Base-by-base conservation (phyloP, 2,888 invertebrate genomes). In the Dilophus febrilis region DNA sequence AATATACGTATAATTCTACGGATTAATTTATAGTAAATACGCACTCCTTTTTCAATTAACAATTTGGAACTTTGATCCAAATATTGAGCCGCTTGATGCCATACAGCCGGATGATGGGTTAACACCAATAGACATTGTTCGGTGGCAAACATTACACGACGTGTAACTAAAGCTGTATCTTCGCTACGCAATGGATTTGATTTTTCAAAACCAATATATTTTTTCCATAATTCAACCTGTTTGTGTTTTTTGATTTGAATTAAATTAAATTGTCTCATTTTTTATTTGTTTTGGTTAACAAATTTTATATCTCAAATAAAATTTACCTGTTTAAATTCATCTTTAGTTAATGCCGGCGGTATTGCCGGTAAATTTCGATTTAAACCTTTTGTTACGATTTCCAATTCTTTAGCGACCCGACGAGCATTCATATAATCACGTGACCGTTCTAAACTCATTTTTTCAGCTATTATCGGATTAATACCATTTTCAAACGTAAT, bases 51-150 rank as follows among this genome's bases (percentile, higher is more conserved):
- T 60, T 97, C 97, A 37, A 84, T 81, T 42, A 98, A 69, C 49
- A 88, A 74, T 59, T 90, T 90, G 28, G 92, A 86, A 46, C 92
- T 91, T 55, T 90, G 81, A 59, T 98, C 95, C 35, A 98, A 70
- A 65, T 91, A 98, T 56, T 91, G 84, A 1, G 97, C 94, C 0
- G 97, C 95, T 64, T 98, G 97, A 59, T 92, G 90, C 98, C 98
- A 99, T 43, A 98, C 87, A 48, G 98, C 97, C 0, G 97, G 92
- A 60, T 97, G 94, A 64, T 95, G 95, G 0, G 94, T 92, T 28
- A 98, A 67, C 54, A 97, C 97, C 34, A 99, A 65, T 36, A 99
- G 65, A 50, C 95, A 91, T 61, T 99, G 97, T 56, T 98, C 98
- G 46, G 97, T 91, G 0, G 97, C 95, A 68, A 97, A 98, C 78